Evolutionary conservation across 2,113 vertebrate genomes (phyloP).

Genomic region (Ceuthmochares aereus): DNA sequence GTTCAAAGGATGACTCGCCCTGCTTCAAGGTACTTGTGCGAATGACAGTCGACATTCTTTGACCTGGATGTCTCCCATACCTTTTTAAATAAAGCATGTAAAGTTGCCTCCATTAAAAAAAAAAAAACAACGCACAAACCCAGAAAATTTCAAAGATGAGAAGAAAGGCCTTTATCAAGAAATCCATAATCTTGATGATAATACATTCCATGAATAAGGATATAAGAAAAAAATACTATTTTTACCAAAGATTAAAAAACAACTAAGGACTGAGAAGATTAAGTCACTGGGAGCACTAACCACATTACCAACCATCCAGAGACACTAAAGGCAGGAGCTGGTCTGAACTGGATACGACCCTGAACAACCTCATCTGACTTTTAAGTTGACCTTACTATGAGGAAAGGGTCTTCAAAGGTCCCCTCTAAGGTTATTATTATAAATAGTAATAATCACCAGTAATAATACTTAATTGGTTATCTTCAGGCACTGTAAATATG

Average conservation of each 20-base stretch:
- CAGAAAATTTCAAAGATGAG: not conserved
- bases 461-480: not conserved
- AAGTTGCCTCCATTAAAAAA: not conserved
- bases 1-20: constrained; percentile 50
- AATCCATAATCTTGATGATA: not conserved
- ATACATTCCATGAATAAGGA: not conserved
- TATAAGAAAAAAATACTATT: not conserved
- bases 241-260: not conserved
- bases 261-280: no score
- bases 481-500: not conserved
- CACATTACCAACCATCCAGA: not conserved
- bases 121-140: not conserved
- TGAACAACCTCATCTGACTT: not conserved
- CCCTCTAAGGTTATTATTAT: not conserved
- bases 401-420: not conserved
- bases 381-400: not conserved
- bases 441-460: not conserved
- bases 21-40: not conserved
- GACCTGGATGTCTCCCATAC: not conserved
- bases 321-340: not conserved
- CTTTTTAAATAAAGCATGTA: not conserved
- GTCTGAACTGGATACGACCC: not conserved
- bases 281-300: not conserved
- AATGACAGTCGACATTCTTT: not conserved
- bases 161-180: not conserved